Evolutionary conservation across 2,797 vertebrate genomes (phyloP), one percentile per base, ranked within the genome.

Genomic region (Aselliscus stoliczkanus): DNA sequence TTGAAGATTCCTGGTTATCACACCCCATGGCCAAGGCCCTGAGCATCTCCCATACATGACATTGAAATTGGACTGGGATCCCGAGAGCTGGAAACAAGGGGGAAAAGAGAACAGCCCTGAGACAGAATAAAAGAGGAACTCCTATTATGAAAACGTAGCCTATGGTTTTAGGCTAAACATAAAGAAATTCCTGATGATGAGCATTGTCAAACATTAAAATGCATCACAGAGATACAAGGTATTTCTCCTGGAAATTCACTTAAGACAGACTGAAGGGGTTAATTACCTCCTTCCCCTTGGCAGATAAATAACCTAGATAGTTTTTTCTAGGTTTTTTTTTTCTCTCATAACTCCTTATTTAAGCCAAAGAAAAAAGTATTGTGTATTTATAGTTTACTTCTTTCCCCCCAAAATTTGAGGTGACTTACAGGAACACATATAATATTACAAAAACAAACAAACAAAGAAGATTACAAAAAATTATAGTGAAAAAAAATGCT

Each of bases 1-100:
- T 50, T 21, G 27, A 20, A 13, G 23, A 34, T 0, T 27, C 2
- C 0, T 42, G 1, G 11, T 65, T 31, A 17, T 11, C 4, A n/a
- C n/a, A 70, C 1, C n/a, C 44, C 52, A 67, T 13, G 13, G 39
- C 12, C 15, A 7, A 56, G 7, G 27, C 25, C 54, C 31, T 17
- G 13, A 27, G 4, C 6, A 2, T 83, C 65, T 76, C 25, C 56
- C 29, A 23, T 12, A 6, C 0, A 0, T 34, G 37, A 69, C 27
- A 90, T 18, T 75, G 34, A 73, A n/a, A 7, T 1, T 70, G 64
- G 14, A 39, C 31, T 60, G 10, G 29, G 50, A 65, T 12, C 27
- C 14, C 21, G 18, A 47, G 17, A 54, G 21, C 31, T 54, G 11
- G 1, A 94, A 86, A 52, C 7, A 39, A 81, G 50, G 25, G 2